phyloP scores from a whole-genome alignment of 2,113 vertebrate genomes.

The Cyanistes caeruleus region DNA sequence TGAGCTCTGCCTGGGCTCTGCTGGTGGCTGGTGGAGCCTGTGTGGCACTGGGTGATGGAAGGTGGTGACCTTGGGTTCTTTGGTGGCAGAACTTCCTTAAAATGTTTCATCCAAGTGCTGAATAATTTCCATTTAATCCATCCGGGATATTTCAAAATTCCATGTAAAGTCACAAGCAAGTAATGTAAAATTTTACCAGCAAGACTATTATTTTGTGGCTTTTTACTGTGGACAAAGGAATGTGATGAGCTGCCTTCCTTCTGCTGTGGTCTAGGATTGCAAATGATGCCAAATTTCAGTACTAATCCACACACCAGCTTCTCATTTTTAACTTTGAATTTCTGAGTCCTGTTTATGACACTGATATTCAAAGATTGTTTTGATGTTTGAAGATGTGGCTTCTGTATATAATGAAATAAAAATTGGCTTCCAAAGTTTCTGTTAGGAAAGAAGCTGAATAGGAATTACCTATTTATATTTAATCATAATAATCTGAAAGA shows the following conservation, averaged over 20 bases:
- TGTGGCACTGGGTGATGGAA: background rate
- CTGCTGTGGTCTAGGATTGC: background rate
- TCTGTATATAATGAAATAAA: slow-evolving; percentile 11
- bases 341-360: background rate
- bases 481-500: slow-evolving; percentile 16
- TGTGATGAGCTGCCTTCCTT: background rate
- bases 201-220: background rate
- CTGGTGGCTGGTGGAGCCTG: background rate
- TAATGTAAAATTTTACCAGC: background rate
- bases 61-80: background rate
- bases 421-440: slow-evolving; percentile 10
- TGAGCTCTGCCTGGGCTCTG: background rate
- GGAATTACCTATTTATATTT: slow-evolving; percentile 48
- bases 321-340: background rate
- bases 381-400: background rate
- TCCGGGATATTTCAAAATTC: background rate
- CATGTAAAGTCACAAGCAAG: background rate
- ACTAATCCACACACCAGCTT: background rate
- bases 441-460: slow-evolving; percentile 13
- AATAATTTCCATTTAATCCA: background rate
- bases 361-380: background rate
- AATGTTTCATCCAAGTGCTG: background rate
- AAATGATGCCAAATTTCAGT: background rate
- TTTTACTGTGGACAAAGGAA: background rate
- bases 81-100: background rate